A percentile compares a stretch with the other conserved stretches of the same genome.
Evolutionary conservation across 2,888 invertebrate genomes (phyloP).

Genomic region (Crossocerus cetratus): DNA sequence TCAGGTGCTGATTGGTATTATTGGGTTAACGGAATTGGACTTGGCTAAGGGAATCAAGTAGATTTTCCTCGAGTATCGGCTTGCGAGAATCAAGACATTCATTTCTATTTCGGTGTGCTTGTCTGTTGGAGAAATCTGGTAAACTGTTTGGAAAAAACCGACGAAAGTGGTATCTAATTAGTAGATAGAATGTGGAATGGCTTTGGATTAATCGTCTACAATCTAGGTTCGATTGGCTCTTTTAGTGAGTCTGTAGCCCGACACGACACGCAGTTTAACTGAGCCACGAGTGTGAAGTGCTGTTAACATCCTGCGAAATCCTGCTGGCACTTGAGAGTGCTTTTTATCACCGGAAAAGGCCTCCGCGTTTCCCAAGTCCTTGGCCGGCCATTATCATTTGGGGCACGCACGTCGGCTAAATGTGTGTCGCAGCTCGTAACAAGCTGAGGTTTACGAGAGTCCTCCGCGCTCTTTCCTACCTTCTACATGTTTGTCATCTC

Average conservation of each 20-base stretch:
- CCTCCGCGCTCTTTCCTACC: not conserved
- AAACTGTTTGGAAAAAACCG: too few relatives aligned
- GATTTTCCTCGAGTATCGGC: not conserved
- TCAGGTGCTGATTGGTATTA: not conserved
- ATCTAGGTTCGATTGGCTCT: too few relatives aligned
- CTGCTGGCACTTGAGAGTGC: not conserved
- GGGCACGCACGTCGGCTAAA: constrained; percentile 32
- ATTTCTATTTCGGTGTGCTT: too few relatives aligned
- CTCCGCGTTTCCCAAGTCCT: constrained; percentile 49
- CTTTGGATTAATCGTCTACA: too few relatives aligned
- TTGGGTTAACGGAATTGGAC: not conserved
- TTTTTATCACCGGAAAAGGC: constrained; percentile 54
- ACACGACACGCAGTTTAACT: too few relatives aligned
- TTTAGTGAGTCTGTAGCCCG: too few relatives aligned
- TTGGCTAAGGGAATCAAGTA: not conserved
- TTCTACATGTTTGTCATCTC: not conserved
- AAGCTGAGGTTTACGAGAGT: not conserved
- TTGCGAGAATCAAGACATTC: too few relatives aligned
- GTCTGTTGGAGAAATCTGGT: too few relatives aligned
- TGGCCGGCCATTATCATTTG: constrained; percentile 51
- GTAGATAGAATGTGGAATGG: too few relatives aligned
- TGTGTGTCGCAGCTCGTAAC: constrained; percentile 3
- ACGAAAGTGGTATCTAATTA: too few relatives aligned
- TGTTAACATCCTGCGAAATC: not conserved
- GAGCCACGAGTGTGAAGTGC: too few relatives aligned